Evolutionary conservation across 2,888 invertebrate species (phyloP).

Genomic region (Quadroppia sp.): DNA sequence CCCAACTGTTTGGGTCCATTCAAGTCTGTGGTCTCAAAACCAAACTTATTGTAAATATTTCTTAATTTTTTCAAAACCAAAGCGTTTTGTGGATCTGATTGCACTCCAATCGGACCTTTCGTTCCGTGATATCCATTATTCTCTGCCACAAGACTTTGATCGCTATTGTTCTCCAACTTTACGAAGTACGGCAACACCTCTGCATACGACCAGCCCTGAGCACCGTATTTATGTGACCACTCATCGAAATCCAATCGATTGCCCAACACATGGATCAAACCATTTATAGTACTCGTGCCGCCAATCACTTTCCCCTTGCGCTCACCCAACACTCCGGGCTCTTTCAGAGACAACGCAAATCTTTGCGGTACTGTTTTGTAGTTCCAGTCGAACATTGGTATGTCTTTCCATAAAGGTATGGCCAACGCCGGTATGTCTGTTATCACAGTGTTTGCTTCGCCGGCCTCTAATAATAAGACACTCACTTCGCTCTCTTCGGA

Average conservation of each 20-base stretch:
- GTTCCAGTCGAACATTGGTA: slow-evolving; percentile 15
- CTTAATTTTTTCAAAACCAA: not conserved
- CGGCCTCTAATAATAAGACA: not conserved
- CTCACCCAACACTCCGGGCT: not conserved
- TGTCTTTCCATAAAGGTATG: not conserved
- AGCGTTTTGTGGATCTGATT: not conserved
- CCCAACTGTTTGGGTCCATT: not conserved
- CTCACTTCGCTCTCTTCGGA: not conserved
- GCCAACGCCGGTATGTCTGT: not conserved
- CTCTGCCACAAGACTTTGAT: not conserved
- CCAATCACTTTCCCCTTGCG: not conserved
- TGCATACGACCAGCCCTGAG: slow-evolving; percentile 67
- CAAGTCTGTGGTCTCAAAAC: not conserved
- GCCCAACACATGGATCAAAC: not conserved
- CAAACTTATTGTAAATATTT: not conserved
- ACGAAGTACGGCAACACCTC: not conserved
- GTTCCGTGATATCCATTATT: not conserved
- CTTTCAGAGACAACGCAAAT: not conserved
- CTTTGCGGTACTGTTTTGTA: slow-evolving; percentile 18
- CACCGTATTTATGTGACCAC: slow-evolving; percentile 58
- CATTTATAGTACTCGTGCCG: not conserved
- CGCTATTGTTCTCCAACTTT: not conserved
- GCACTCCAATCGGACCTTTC: not conserved
- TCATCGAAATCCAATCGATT: not conserved
- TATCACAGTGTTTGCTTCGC: not conserved